Percentiles rank a stretch among this genome's conserved stretches.
Conservation (phyloP, 2,797 vertebrate genomes). For the Propithecus deckenii region DNA sequence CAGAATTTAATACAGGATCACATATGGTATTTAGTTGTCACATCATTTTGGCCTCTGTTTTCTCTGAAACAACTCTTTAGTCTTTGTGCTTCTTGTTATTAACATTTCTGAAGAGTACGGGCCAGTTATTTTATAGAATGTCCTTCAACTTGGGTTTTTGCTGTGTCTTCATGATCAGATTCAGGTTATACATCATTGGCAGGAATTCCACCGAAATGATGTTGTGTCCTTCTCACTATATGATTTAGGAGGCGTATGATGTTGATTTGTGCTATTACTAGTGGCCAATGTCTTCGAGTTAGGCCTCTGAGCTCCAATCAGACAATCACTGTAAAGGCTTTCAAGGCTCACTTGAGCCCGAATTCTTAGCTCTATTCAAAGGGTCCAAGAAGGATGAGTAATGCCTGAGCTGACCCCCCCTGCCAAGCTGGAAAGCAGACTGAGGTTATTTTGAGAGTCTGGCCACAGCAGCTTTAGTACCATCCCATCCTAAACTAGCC, state of each 20-base stretch:
- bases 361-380: background rate
- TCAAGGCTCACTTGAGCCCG: background rate
- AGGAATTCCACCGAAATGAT: background rate
- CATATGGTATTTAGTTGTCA: background rate
- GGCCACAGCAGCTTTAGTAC: background rate
- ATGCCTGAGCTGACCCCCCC: background rate
- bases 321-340: background rate
- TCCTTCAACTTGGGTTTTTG: background rate
- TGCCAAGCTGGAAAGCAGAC: background rate
- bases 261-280: background rate
- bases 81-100: background rate
- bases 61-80: background rate
- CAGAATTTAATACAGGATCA: background rate
- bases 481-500: conserved; percentile 12
- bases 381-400: background rate
- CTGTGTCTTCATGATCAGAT: background rate
- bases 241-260: background rate
- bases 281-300: background rate
- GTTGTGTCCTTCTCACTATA: background rate
- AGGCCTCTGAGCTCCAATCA: background rate
- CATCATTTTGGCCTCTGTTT: background rate
- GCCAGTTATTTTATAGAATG: background rate
- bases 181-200: background rate
- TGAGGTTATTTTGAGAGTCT: background rate
- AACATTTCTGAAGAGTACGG: background rate